A percentile compares a stretch with the other conserved stretches of the same genome.
Evolutionary conservation across 2,797 vertebrate genomes (phyloP).

Genomic region (Danio tinwini): DNA sequence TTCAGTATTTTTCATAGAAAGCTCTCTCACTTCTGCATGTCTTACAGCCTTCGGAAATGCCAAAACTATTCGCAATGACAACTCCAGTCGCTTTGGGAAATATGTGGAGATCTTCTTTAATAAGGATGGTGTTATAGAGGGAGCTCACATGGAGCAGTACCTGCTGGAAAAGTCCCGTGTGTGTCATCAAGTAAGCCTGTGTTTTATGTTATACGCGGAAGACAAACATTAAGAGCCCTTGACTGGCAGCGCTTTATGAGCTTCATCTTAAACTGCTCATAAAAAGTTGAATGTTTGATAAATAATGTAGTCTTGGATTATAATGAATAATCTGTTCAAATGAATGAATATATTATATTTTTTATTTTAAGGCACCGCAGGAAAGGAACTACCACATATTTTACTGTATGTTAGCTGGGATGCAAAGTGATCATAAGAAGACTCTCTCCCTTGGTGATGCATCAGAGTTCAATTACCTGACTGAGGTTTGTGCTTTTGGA

Average conservation of each 20-base stretch:
- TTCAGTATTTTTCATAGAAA: constrained; percentile 17
- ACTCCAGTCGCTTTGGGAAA: constrained; percentile 97
- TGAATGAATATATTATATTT: not conserved
- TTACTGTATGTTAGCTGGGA: constrained; percentile 91
- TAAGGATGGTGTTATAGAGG: constrained; percentile 83
- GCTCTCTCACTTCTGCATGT: not conserved
- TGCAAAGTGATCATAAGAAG: constrained; percentile 83
- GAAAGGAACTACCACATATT: constrained; percentile 97
- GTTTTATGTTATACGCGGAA: not conserved
- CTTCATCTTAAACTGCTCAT: not conserved
- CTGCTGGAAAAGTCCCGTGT: constrained; percentile 96
- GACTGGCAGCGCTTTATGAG: not conserved
- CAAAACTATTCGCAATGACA: constrained; percentile 93
- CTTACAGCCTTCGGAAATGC: constrained; percentile 93
- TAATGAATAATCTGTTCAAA: not conserved
- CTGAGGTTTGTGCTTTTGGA: constrained; percentile 73
- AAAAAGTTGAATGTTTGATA: not conserved
- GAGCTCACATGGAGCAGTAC: constrained; percentile 91
- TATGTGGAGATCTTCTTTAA: constrained; percentile 95
- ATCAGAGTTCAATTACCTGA: constrained; percentile 87
- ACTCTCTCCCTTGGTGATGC: constrained; percentile 81
- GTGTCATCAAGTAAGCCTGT: constrained; percentile 86
- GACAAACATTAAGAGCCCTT: not conserved
- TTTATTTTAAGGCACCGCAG: constrained; percentile 76
- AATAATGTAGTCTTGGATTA: not conserved